These are phyloP conservation scores for Stenodera caucasica DNA, from an alignment of 2,888 invertebrate species.

Conservation along the genomic window DNA sequence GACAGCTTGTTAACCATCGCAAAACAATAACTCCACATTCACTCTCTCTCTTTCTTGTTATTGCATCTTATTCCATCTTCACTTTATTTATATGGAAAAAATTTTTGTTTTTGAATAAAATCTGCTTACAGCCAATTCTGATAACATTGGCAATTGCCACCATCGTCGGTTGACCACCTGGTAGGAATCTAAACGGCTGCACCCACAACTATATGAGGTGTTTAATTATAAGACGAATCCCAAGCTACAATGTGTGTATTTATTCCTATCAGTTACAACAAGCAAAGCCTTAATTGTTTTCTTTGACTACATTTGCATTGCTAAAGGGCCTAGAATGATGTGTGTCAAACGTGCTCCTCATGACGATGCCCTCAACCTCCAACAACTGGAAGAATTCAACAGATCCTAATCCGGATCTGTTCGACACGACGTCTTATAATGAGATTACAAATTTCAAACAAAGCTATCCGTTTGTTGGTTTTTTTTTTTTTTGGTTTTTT, in stretches of 20 bases:
- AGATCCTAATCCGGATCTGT: conserved; percentile 3
- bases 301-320: conserved; percentile 47
- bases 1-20: conserved; percentile 43
- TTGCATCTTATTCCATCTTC: no score
- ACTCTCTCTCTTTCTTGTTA: conserved; percentile 25
- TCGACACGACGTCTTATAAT: conserved; percentile 1
- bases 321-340: conserved; percentile 50
- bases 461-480: no score
- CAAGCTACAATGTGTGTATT: conserved; percentile 42
- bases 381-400: not conserved
- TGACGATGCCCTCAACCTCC: conserved; percentile 38
- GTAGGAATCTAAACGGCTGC: conserved; percentile 29
- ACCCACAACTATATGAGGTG: conserved; percentile 29
- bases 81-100: no score
- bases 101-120: no score
- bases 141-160: no score
- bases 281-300: conserved; percentile 44
- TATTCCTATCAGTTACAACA: conserved; percentile 37
- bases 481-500: no score
- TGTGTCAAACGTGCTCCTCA: conserved; percentile 45
- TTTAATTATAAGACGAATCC: conserved; percentile 42
- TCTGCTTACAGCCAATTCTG: not conserved
- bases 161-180: conserved; percentile 31
- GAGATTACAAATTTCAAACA: conserved; percentile 4
- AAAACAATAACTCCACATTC: conserved; percentile 28